Percentiles rank a stretch among this genome's conserved stretches.
Evolutionary conservation across 2,113 vertebrate species (phyloP).

Genomic region (Chloropsis cyanopogon): DNA sequence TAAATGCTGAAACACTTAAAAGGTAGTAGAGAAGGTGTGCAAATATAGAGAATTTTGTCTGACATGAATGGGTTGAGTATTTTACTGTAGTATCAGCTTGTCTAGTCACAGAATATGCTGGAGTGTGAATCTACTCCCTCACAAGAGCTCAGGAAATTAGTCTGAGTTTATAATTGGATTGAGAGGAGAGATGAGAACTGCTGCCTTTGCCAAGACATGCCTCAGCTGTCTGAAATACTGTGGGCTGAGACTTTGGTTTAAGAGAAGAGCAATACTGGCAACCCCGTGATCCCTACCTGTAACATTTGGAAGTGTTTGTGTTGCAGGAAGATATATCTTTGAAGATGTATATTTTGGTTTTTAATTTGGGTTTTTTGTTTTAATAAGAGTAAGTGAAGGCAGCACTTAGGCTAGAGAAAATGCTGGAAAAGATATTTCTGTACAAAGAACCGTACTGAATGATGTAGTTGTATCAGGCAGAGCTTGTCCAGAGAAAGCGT

Average conservation of each 20-base stretch:
- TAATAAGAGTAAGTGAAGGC: neutral
- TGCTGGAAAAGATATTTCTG: neutral
- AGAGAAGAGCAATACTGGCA: neutral
- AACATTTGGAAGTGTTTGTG: neutral
- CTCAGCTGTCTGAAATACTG: neutral
- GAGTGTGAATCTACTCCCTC: neutral
- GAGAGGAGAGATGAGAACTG: neutral
- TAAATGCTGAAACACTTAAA: neutral
- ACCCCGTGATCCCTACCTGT: neutral
- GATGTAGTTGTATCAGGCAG: neutral
- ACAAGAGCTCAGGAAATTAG: constrained; percentile 16
- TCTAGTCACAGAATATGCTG: neutral
- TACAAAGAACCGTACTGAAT: neutral
- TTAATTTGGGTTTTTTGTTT: neutral
- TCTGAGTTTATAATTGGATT: constrained; percentile 40
- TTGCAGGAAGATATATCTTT: neutral
- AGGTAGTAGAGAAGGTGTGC: neutral
- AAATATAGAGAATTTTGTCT: neutral
- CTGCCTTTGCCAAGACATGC: neutral
- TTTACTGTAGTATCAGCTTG: neutral
- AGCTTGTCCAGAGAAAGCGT: neutral
- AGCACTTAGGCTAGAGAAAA: neutral
- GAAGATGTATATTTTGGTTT: neutral
- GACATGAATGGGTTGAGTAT: neutral
- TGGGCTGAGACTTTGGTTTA: neutral